A percentile compares a stretch with the other conserved stretches of the same genome.
These are phyloP conservation scores for Ctenochaetus hawaiiensis DNA, from an alignment of 2,797 vertebrate genomes.

Conservation along the genomic window DNA sequence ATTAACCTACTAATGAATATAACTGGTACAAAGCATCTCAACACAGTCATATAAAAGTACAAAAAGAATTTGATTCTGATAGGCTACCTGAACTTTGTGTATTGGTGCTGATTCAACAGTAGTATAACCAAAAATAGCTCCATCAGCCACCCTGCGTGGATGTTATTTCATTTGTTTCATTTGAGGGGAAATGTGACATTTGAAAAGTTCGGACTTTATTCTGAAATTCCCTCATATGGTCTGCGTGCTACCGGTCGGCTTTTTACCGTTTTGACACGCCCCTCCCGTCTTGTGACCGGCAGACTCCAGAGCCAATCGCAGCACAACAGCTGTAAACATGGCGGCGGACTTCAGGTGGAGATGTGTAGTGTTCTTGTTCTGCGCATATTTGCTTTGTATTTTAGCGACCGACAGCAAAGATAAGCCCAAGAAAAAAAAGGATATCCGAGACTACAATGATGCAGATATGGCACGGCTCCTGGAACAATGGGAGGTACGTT, in stretches of 20 bases:
- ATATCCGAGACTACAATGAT: constrained; percentile 96
- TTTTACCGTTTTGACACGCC: constrained; percentile 23
- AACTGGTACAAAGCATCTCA: too few species aligned
- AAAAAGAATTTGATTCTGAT: too few species aligned
- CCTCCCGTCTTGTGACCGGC: constrained; percentile 53
- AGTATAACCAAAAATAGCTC: too few species aligned
- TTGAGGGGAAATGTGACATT: background rate
- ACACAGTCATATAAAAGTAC: too few species aligned
- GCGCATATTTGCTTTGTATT: constrained; percentile 47
- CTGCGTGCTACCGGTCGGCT: background rate
- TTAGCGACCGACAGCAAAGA: constrained; percentile 54
- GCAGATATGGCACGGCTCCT: constrained; percentile 96
- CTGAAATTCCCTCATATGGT: constrained; percentile 35
- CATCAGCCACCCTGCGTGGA: too few species aligned
- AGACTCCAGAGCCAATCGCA: constrained; percentile 73
- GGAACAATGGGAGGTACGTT: constrained; percentile 95
- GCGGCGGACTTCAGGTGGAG: constrained; percentile 71
- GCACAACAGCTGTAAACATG: constrained; percentile 83
- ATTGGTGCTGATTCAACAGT: too few species aligned
- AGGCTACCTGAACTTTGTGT: too few species aligned
- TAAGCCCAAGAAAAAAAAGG: constrained; percentile 90
- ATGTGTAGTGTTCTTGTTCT: constrained; percentile 65
- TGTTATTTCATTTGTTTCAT: too few species aligned
- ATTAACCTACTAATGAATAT: too few species aligned
- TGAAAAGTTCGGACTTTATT: constrained; percentile 25